phyloP scores from a whole-genome alignment of 2,888 invertebrate genomes.

The Callimorpha dominula region DNA sequence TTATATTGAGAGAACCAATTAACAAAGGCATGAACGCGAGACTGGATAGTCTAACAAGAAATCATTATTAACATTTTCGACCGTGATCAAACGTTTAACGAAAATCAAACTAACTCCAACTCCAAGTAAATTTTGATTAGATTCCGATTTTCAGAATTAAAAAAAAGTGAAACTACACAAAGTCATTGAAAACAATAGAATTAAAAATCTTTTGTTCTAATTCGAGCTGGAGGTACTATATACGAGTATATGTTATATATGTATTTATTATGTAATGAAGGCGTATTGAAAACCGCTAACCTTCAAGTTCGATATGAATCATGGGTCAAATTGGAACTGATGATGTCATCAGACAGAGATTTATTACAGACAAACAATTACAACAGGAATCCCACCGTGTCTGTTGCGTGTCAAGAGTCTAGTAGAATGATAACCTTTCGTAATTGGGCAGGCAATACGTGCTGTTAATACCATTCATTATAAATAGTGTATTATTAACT shows the following conservation, averaged over 20 bases:
- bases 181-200: neutral
- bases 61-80: no score
- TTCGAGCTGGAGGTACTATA: no score
- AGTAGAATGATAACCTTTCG: conserved; percentile 60
- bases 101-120: no score
- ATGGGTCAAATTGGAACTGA: conserved; percentile 65
- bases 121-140: no score
- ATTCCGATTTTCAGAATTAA: no score
- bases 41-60: no score
- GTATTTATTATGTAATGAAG: neutral
- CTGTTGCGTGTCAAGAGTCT: conserved; percentile 50
- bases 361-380: conserved; percentile 65
- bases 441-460: conserved; percentile 42
- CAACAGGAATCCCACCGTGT: conserved; percentile 50
- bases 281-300: conserved; percentile 38
- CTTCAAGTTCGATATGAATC: conserved; percentile 67
- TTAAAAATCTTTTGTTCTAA: neutral
- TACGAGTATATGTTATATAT: neutral
- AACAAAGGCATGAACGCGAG: no score
- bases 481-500: conserved; percentile 16
- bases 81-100: no score
- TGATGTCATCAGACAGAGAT: conserved; percentile 75
- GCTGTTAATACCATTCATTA: conserved; percentile 9
- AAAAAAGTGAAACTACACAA: no score
- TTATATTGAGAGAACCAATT: no score